Evolutionary conservation across 2,113 vertebrate genomes (phyloP).

Genomic region (Prionailurus viverrinus): DNA sequence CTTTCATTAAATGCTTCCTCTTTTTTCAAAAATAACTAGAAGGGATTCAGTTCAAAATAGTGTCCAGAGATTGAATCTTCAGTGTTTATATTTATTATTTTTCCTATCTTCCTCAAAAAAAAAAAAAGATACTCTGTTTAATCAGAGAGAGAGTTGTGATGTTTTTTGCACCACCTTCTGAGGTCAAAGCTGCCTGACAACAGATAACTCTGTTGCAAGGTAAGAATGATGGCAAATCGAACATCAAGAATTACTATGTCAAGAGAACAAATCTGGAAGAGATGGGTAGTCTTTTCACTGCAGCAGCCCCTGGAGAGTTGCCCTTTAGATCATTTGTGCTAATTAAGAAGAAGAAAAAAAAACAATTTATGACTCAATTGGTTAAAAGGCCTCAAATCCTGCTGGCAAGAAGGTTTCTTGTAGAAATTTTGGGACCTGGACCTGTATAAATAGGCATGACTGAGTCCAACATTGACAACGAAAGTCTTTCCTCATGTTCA

Average conservation of each 20-base stretch:
- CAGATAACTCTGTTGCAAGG: neutral
- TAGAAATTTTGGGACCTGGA: neutral
- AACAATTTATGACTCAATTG: neutral
- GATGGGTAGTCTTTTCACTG: too few relatives aligned
- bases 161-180: neutral
- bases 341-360: neutral
- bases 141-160: neutral
- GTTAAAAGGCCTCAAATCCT: slow-evolving; percentile 2
- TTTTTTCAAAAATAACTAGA: neutral
- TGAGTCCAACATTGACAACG: neutral
- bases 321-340: neutral
- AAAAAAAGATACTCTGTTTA: neutral
- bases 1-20: neutral
- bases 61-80: neutral
- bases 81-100: neutral
- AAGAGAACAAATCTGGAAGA: neutral
- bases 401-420: neutral
- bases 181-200: neutral
- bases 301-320: neutral
- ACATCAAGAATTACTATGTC: neutral
- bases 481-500: neutral
- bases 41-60: neutral
- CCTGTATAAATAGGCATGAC: neutral
- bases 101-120: neutral
- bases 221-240: neutral